These are phyloP conservation scores for Sipha maydis DNA, from an alignment of 2,888 invertebrate species.

Conservation along the genomic window DNA sequence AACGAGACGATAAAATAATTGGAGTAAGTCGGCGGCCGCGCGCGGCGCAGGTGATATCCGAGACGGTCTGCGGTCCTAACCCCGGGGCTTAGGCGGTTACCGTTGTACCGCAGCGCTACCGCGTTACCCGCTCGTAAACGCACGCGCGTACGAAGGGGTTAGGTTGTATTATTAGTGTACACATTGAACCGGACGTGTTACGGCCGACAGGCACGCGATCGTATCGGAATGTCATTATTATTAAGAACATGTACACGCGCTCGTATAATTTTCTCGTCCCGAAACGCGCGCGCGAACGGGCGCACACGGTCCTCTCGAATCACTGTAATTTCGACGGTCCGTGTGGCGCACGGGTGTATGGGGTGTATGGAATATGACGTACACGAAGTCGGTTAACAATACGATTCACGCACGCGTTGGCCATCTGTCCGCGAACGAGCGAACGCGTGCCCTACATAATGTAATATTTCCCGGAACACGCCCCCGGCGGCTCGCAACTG, in stretches of 20 bases:
- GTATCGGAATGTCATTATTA: constrained; percentile 55
- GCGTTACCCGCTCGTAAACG: constrained; percentile 11
- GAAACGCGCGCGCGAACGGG: not conserved
- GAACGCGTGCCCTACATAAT: constrained; percentile 44
- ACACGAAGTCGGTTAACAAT: no score
- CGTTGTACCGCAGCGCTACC: not conserved
- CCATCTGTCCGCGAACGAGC: constrained; percentile 41
- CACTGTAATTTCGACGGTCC: constrained; percentile 56
- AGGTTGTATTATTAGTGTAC: not conserved
- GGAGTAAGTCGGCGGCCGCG: no score
- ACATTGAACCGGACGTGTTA: not conserved
- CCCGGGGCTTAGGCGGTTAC: constrained; percentile 50
- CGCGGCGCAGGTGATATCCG: not conserved
- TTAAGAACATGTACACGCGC: not conserved
- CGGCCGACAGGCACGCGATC: constrained; percentile 59
- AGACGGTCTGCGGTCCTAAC: not conserved
- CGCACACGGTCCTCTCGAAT: constrained; percentile 6
- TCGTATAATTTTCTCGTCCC: constrained; percentile 31
- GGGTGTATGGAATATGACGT: not conserved
- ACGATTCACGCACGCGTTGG: not conserved
- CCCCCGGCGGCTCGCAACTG: not conserved
- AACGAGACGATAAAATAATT: no score
- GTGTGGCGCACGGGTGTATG: no score
- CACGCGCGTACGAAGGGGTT: not conserved
- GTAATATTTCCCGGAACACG: constrained; percentile 33